These are phyloP conservation scores for Frankliniella intonsa DNA, from an alignment of 2,888 invertebrate species.

Conservation along the genomic window DNA sequence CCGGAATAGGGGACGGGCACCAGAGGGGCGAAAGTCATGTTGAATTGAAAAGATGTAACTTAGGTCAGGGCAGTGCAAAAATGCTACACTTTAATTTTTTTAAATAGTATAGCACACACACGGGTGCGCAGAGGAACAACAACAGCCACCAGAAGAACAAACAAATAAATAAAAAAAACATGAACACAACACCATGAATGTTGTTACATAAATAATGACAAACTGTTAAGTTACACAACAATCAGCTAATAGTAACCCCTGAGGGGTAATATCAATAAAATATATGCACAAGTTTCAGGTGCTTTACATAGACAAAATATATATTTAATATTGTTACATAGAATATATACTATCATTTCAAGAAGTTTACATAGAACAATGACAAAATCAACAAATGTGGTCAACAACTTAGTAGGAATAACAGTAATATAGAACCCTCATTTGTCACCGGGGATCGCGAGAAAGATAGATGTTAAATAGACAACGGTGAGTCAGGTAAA, in stretches of 20 bases:
- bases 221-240: background rate
- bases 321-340: too few relatives aligned
- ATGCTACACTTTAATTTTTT: background rate
- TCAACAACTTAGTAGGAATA: background rate
- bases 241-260: background rate
- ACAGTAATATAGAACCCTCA: too few relatives aligned
- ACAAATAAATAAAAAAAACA: conserved; percentile 15
- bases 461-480: too few relatives aligned
- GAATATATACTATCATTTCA: too few relatives aligned
- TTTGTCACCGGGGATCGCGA: too few relatives aligned
- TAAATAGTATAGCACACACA: background rate
- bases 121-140: background rate
- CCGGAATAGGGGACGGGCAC: too few relatives aligned
- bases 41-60: too few relatives aligned
- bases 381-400: background rate
- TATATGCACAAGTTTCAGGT: too few relatives aligned
- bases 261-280: background rate
- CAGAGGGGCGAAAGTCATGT: too few relatives aligned
- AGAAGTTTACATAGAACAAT: too few relatives aligned
- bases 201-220: conserved; percentile 6
- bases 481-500: too few relatives aligned
- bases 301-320: too few relatives aligned
- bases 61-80: background rate
- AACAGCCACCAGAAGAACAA: conserved; percentile 3
- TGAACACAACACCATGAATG: background rate